A percentile compares a stretch with the other conserved stretches of the same genome.
Evolutionary conservation across 2,797 vertebrate species (phyloP).

Genomic region (Sebastes reedi): DNA sequence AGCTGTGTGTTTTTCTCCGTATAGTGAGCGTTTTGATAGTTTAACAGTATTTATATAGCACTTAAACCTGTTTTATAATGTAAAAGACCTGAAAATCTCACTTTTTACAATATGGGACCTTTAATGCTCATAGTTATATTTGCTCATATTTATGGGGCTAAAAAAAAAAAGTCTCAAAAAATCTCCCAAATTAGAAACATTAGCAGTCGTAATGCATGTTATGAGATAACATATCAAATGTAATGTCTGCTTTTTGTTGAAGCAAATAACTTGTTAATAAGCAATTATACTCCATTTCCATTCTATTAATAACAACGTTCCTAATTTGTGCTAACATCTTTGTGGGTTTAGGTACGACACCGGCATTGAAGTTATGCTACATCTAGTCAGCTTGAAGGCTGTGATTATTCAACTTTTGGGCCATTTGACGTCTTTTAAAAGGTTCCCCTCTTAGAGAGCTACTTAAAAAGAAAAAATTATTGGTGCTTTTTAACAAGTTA

Average conservation of each 20-base stretch:
- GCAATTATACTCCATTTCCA: background rate
- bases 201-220: background rate
- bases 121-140: background rate
- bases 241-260: background rate
- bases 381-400: slow-evolving; percentile 6
- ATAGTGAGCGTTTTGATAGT: too few relatives aligned
- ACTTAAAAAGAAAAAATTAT: background rate
- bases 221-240: background rate
- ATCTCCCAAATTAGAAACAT: background rate
- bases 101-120: too few relatives aligned
- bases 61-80: too few relatives aligned
- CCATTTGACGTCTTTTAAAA: background rate
- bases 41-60: too few relatives aligned
- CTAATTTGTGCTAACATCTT: background rate
- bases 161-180: background rate
- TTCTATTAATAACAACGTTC: background rate
- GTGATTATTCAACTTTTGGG: background rate
- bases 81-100: too few relatives aligned
- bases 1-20: too few relatives aligned
- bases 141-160: background rate
- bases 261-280: background rate
- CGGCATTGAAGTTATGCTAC: slow-evolving; percentile 16
- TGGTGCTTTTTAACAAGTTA: slow-evolving; percentile 6
- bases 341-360: background rate
- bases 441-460: background rate